These are phyloP conservation scores for Brenthis hecate DNA, from an alignment of 2,888 invertebrate genomes.

Conservation along the genomic window DNA sequence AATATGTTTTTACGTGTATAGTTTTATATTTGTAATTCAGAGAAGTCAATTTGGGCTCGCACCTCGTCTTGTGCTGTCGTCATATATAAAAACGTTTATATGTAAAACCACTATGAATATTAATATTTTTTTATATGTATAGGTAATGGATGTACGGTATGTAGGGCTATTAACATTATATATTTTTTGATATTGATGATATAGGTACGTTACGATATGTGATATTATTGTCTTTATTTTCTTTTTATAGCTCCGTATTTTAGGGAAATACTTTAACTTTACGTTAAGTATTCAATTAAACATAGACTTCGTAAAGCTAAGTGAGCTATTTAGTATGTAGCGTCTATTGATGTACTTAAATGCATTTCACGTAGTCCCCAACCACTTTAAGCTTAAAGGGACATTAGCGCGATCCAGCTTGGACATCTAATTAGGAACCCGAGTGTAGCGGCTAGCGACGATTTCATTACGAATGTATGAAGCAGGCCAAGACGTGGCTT, in stretches of 20 bases:
- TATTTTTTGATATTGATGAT: no score
- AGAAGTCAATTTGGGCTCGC: no score
- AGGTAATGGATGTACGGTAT: no score
- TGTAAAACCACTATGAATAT: no score
- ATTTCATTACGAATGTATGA: constrained; percentile 77
- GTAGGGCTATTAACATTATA: no score
- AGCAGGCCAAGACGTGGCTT: constrained; percentile 63
- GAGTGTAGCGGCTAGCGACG: constrained; percentile 54
- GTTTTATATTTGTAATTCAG: no score
- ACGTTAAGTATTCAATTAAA: neutral
- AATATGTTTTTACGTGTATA: no score
- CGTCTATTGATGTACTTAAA: constrained; percentile 14
- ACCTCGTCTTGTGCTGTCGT: no score
- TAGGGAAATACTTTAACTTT: neutral
- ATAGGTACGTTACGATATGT: no score
- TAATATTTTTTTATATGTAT: no score
- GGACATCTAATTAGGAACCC: constrained; percentile 61
- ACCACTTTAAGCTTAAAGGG: constrained; percentile 37
- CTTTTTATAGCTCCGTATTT: neutral
- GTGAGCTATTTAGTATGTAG: constrained; percentile 9
- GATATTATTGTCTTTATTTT: neutral
- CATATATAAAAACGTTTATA: no score
- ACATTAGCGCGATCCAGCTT: constrained; percentile 34
- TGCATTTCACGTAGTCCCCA: constrained; percentile 34
- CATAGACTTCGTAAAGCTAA: constrained; percentile 1